phyloP scores from a whole-genome alignment of 2,113 vertebrate genomes.

The Malurus melanocephalus region DNA sequence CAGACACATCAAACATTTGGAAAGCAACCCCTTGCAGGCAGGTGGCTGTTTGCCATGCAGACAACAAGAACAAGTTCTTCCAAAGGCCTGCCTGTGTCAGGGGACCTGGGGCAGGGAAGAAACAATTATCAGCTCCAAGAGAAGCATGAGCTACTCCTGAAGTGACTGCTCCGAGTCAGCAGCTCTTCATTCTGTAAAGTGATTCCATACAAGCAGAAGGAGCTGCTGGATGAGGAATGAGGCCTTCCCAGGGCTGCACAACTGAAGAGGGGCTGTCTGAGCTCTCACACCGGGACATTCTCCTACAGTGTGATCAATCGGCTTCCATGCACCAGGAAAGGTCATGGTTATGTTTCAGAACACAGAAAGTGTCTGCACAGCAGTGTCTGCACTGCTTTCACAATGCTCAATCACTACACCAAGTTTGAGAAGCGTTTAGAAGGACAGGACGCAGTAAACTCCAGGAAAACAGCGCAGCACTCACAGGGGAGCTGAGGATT shows the following conservation, averaged over 20 bases:
- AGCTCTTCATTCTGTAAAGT: not conserved
- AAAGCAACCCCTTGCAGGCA: not conserved
- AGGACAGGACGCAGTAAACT: too few species aligned
- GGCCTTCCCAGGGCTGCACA: accelerated
- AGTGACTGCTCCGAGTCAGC: not conserved
- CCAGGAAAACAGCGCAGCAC: not conserved
- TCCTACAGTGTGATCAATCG: accelerated
- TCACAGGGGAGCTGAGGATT: accelerated
- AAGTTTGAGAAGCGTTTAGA: not conserved
- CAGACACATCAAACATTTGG: not conserved
- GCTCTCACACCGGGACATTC: not conserved
- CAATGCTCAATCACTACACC: not conserved
- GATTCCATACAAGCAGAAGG: accelerated
- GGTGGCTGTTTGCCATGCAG: not conserved
- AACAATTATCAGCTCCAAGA: not conserved
- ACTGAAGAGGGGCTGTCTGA: not conserved
- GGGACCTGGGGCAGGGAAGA: not conserved
- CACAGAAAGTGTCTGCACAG: not conserved
- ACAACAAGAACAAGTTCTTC: not conserved
- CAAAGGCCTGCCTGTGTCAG: not conserved
- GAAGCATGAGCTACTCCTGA: not conserved
- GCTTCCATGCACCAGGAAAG: not conserved
- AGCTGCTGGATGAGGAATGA: too few species aligned
- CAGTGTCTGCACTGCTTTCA: not conserved
- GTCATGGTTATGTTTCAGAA: accelerated